A percentile compares a stretch with the other conserved stretches of the same genome.
These are phyloP conservation scores for Folsomia manolachei DNA, from an alignment of 2,888 invertebrate species.

Conservation along the genomic window DNA sequence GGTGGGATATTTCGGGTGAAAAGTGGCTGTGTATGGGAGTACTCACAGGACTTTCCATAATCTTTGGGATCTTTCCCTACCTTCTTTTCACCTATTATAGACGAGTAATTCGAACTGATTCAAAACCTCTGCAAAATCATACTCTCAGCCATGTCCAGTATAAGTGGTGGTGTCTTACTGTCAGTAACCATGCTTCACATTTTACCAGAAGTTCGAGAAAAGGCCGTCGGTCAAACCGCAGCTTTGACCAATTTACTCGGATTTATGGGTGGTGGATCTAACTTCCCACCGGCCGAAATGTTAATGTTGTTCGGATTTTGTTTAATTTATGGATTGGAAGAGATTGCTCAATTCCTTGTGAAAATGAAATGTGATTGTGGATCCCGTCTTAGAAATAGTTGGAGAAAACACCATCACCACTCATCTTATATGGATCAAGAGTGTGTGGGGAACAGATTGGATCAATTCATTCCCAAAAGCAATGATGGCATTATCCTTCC, in stretches of 20 bases:
- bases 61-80: constrained; percentile 7
- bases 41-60: background rate
- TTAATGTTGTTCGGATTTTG: constrained; percentile 34
- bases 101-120: constrained; percentile 1
- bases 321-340: constrained; percentile 40
- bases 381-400: background rate
- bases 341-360: constrained; percentile 39
- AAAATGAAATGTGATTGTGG: background rate
- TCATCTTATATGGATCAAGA: background rate
- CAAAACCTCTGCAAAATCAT: constrained; percentile 21
- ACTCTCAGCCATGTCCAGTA: constrained; percentile 69
- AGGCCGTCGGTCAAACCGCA: too few species aligned
- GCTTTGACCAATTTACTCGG: background rate
- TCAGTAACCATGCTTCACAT: constrained; percentile 65
- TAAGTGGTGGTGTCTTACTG: constrained; percentile 71
- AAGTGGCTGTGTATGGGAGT: background rate
- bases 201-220: constrained; percentile 67
- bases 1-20: background rate
- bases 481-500: background rate
- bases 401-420: background rate
- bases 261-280: background rate
- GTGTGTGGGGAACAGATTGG: background rate
- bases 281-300: constrained; percentile 32
- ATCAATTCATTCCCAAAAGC: background rate
- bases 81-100: background rate